Evolutionary conservation across 1,140 invertebrate species (phyloP).

Genomic region (Cydia splendana): DNA sequence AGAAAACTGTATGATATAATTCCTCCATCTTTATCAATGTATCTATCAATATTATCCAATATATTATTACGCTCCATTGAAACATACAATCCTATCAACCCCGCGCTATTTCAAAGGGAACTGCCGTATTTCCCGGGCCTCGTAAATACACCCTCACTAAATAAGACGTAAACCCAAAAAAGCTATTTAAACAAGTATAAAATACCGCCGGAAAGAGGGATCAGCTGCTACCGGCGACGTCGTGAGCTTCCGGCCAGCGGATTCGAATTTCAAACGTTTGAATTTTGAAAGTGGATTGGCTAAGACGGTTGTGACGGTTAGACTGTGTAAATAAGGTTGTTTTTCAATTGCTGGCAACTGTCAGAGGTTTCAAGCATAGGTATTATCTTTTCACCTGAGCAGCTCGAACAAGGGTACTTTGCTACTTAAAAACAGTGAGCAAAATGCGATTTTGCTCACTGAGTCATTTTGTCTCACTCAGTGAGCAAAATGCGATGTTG

Average conservation of each 20-base stretch:
- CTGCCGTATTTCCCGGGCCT: background rate
- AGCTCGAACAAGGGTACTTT: too few relatives aligned
- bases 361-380: too few relatives aligned
- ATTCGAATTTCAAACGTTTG: conserved; percentile 27
- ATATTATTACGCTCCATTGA: background rate
- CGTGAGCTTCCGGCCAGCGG: background rate
- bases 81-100: background rate
- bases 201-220: background rate
- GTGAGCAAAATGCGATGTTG: too few relatives aligned
- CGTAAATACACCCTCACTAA: conserved; percentile 5
- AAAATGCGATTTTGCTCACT: too few relatives aligned
- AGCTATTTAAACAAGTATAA: conserved; percentile 13
- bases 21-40: too few relatives aligned
- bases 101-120: background rate
- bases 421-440: too few relatives aligned
- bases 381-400: too few relatives aligned
- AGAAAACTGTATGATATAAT: too few relatives aligned
- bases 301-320: background rate
- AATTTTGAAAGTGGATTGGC: conserved; percentile 18
- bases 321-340: background rate
- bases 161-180: conserved; percentile 14
- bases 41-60: background rate
- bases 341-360: background rate
- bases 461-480: too few relatives aligned
- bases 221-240: conserved; percentile 7